Base-by-base conservation (phyloP, 2,797 vertebrate genomes). In the Melanogrammus aeglefinus region DNA sequence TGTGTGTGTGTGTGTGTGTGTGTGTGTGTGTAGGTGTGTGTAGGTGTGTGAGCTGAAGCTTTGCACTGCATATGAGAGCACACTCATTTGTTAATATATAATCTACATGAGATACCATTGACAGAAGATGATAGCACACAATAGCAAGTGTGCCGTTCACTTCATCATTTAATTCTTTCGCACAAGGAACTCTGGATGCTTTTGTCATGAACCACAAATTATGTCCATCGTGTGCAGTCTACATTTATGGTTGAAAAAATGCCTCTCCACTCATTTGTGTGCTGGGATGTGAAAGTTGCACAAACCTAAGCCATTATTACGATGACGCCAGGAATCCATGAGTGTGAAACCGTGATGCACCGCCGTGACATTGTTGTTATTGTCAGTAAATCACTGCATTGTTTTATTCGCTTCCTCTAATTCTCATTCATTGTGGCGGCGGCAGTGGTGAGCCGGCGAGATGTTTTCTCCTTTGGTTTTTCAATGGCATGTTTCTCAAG, bases 351-450 rank as follows among this genome's bases (percentile, higher is more conserved):
- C 82, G 82, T 88, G 83, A 51, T 72, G 66, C 33, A 31, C 33
- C 12, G 73, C 71, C 75, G 14, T 5, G 39, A 89, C 84, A 85
- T 81, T 88, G 86, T 88, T 88, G 80, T 88, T 86, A 85, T 87
- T 78, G 83, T 78, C 86, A 76, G 81, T 92, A 93, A 93, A 93
- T 92, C 88, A 92, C 74, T 36, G 77, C 85, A 90, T 88, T 91
- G 88, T 89, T 90, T 89, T 90, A 91, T 93, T 91, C 88, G 83
- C 81, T 78, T 89, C 82, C 80, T 88, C 77, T 84, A 83, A 86
- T 90, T 88, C 86, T 82, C 83, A 82, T 86, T 89, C 86, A 84
- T 86, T 93, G 44, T 51, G 6, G 41, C 13, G 41, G 41, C 8
- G 44, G 13, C 18, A 1, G 44, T 51, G 51, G 89, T 83, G 91